Conservation (phyloP, 2,113 vertebrate genomes). For the Athene noctua region DNA sequence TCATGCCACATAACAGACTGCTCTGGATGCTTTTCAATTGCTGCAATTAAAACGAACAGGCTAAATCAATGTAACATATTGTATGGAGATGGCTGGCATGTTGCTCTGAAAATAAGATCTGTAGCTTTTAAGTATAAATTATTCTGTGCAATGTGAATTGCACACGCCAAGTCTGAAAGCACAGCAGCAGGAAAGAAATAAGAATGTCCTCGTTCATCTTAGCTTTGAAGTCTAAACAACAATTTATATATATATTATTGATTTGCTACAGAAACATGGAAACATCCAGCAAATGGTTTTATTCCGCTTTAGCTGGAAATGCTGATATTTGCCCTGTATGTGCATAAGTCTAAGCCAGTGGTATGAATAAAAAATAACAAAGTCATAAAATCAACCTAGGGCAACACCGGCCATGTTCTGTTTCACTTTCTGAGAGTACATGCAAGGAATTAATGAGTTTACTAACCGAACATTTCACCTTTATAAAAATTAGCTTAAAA, state of each 20-base stretch:
- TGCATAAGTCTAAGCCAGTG: neutral
- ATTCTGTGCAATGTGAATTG: neutral
- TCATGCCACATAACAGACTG: neutral
- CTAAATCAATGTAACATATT: neutral
- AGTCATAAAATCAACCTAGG: neutral
- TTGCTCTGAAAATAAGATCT: neutral
- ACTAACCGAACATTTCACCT: neutral
- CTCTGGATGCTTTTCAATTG: neutral
- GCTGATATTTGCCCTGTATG: neutral
- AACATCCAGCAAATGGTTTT: neutral
- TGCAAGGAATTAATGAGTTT: neutral
- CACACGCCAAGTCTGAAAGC: neutral
- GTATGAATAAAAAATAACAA: neutral
- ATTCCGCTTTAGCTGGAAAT: neutral
- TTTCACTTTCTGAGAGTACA: neutral
- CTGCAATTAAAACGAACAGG: neutral
- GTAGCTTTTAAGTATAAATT: conserved; percentile 5
- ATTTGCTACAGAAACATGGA: neutral
- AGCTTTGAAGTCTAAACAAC: neutral
- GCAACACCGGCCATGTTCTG: neutral
- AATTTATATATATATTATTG: conserved; percentile 9
- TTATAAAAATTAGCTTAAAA: neutral
- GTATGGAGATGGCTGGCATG: neutral
- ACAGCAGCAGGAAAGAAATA: neutral
- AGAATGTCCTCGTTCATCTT: neutral